These are phyloP conservation scores for Camelus dromedarius DNA, from an alignment of 2,113 vertebrate genomes.

Conservation along the genomic window DNA sequence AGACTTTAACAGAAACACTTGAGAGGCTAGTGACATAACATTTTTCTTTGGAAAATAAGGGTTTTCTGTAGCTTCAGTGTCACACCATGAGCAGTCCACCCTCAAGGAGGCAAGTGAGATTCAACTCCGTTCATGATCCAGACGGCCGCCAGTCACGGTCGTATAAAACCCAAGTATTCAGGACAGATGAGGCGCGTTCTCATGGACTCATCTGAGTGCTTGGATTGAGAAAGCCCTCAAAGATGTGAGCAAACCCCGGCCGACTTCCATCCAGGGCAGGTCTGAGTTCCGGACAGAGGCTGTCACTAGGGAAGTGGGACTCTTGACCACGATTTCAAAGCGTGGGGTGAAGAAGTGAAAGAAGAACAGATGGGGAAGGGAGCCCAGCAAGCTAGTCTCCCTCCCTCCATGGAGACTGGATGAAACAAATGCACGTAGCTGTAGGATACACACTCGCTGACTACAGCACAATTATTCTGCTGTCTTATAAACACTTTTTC, in stretches of 20 bases:
- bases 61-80: background rate
- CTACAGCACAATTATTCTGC: background rate
- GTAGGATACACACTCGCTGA: background rate
- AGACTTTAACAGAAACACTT: background rate
- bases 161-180: background rate
- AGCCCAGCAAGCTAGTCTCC: background rate
- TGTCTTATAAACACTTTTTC: background rate
- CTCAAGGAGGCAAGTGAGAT: background rate
- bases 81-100: background rate
- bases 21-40: background rate
- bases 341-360: background rate
- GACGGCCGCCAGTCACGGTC: background rate
- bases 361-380: background rate
- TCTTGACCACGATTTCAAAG: background rate
- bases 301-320: slow-evolving; percentile 15
- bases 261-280: background rate
- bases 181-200: background rate
- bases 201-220: background rate
- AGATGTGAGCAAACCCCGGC: background rate
- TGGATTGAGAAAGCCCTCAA: slow-evolving; percentile 24
- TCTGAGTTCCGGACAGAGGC: accelerated
- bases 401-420: background rate
- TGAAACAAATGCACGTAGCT: background rate
- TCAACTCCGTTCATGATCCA: background rate
- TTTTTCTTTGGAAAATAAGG: background rate